Evolutionary conservation across 2,888 invertebrate genomes (phyloP).

Genomic region (Ephialtes manifestator): DNA sequence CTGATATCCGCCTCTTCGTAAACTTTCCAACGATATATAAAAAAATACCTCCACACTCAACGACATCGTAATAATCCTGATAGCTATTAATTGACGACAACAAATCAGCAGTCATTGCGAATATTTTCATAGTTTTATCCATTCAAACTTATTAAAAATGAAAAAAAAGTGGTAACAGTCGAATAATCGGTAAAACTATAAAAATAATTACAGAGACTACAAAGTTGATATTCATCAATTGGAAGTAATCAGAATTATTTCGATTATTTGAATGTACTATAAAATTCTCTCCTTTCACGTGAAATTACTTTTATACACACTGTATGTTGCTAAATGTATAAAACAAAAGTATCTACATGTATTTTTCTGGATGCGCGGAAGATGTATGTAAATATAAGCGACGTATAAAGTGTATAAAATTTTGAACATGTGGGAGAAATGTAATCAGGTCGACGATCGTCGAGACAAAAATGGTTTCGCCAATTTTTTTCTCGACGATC

Average conservation of each 20-base stretch:
- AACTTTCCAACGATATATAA: constrained; percentile 28
- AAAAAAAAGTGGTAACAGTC: not conserved
- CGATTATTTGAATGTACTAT: no score
- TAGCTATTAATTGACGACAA: no score
- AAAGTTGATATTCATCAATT: no score
- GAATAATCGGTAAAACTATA: no score
- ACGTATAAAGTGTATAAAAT: not conserved
- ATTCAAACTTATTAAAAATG: not conserved
- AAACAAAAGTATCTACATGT: not conserved
- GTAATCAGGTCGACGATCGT: constrained; percentile 36
- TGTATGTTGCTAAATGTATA: not conserved
- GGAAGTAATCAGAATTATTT: no score
- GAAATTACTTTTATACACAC: not conserved
- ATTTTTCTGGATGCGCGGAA: constrained; percentile 1
- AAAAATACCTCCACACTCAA: not conserved
- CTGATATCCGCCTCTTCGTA: constrained; percentile 15
- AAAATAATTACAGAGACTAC: no score
- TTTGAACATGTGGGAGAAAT: not conserved
- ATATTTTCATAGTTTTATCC: no score
- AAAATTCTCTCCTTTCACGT: not conserved
- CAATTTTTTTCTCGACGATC: not conserved
- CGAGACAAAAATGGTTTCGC: not conserved
- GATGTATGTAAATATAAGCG: not conserved
- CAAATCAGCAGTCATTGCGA: no score
- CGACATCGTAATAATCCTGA: no score